Percentiles rank a stretch among this genome's conserved stretches.
Evolutionary conservation across 2,797 vertebrate species (phyloP).

Genomic region (Pelodytes ibericus): DNA sequence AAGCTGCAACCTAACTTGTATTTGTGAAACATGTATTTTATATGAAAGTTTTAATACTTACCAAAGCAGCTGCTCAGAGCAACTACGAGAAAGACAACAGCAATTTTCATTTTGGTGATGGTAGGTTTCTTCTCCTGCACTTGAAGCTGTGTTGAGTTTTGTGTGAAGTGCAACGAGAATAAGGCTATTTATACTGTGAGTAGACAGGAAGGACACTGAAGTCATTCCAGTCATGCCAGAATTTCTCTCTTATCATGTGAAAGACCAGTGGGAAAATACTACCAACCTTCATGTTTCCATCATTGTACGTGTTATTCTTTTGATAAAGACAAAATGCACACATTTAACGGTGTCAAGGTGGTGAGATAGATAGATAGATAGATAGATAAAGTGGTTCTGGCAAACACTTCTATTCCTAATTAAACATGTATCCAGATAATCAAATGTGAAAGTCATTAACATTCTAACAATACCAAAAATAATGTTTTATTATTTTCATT

Average conservation of each 20-base stretch:
- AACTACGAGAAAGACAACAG: constrained; percentile 43
- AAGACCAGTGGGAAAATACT: background rate
- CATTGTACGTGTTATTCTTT: constrained; percentile 2
- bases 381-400: background rate
- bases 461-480: background rate
- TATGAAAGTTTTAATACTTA: constrained; percentile 19
- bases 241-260: constrained; percentile 13
- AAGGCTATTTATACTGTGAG: constrained; percentile 21
- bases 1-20: too few species aligned
- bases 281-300: background rate
- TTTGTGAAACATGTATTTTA: background rate
- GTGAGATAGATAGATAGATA: background rate
- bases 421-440: background rate
- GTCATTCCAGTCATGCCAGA: background rate
- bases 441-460: background rate
- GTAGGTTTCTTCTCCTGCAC: constrained; percentile 5
- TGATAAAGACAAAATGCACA: background rate
- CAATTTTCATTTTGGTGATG: constrained; percentile 48
- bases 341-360: background rate
- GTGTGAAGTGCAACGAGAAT: background rate
- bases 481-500: background rate
- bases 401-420: background rate
- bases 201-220: background rate
- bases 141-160: background rate
- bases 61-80: constrained; percentile 41